Conservation (phyloP, 2,888 invertebrate species). For the Drosophila mettleri region DNA sequence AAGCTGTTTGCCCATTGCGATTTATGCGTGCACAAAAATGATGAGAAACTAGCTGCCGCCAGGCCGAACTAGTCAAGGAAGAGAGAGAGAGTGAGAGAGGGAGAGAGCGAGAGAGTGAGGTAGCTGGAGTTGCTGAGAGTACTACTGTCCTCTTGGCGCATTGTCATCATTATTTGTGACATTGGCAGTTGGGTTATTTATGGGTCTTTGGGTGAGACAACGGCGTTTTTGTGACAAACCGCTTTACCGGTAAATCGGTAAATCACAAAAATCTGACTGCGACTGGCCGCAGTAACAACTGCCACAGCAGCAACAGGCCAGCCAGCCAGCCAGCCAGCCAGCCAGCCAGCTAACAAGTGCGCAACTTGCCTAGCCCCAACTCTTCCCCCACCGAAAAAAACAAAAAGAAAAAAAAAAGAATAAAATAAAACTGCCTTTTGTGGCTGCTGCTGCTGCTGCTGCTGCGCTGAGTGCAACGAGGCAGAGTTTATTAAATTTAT, state of each 20-base stretch:
- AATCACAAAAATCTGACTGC: constrained; percentile 75
- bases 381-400: constrained; percentile 4
- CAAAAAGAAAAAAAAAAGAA: constrained; percentile 17
- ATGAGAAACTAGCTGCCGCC: constrained; percentile 58
- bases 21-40: constrained; percentile 78
- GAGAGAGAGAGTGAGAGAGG: neutral
- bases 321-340: constrained; percentile 30
- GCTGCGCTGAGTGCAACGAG: constrained; percentile 52
- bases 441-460: constrained; percentile 30
- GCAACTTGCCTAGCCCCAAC: constrained; percentile 31
- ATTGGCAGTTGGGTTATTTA: constrained; percentile 75
- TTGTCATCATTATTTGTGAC: constrained; percentile 80
- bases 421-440: constrained; percentile 50
- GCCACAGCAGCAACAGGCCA: constrained; percentile 12
- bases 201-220: constrained; percentile 83
- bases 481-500: constrained; percentile 79
- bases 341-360: constrained; percentile 64
- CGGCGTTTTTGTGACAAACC: constrained; percentile 78
- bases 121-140: constrained; percentile 1
- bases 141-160: constrained; percentile 24
- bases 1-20: constrained; percentile 59
- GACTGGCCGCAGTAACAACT: constrained; percentile 33
- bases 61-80: constrained; percentile 10
- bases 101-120: neutral
- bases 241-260: constrained; percentile 81